phyloP scores from a whole-genome alignment of 2,113 vertebrate genomes.

The Calidris pygmaea region DNA sequence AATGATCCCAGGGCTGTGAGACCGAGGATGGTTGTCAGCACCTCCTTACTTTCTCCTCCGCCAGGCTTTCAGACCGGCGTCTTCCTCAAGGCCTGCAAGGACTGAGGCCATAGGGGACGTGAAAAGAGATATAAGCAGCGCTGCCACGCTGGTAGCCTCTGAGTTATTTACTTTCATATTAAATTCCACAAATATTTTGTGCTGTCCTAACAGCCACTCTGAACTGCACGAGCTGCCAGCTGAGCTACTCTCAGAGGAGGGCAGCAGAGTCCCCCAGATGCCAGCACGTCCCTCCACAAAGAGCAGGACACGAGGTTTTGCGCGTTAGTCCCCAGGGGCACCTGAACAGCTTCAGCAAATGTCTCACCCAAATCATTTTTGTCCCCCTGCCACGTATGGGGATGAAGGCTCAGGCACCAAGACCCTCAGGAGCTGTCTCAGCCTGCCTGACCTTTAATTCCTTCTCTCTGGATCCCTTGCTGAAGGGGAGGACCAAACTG shows the following conservation, averaged over 20 bases:
- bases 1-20: neutral
- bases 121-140: neutral
- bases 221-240: neutral
- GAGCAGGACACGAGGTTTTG: neutral
- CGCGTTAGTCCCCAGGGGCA: neutral
- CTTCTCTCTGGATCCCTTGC: neutral
- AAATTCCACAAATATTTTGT: slow-evolving; percentile 5
- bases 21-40: neutral
- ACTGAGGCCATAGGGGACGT: neutral
- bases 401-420: neutral
- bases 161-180: neutral
- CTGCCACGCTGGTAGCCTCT: neutral
- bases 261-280: slow-evolving; percentile 43
- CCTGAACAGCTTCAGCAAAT: neutral
- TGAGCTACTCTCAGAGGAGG: slow-evolving; percentile 20
- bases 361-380: neutral
- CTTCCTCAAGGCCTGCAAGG: neutral
- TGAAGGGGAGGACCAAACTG: no score
- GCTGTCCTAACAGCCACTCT: neutral
- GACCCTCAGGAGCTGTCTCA: neutral
- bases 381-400: neutral
- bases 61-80: neutral
- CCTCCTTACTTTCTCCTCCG: neutral
- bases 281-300: neutral
- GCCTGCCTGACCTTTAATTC: neutral